Evolutionary conservation across 2,113 vertebrate species (phyloP).

Genomic region (Tapirus terrestris): DNA sequence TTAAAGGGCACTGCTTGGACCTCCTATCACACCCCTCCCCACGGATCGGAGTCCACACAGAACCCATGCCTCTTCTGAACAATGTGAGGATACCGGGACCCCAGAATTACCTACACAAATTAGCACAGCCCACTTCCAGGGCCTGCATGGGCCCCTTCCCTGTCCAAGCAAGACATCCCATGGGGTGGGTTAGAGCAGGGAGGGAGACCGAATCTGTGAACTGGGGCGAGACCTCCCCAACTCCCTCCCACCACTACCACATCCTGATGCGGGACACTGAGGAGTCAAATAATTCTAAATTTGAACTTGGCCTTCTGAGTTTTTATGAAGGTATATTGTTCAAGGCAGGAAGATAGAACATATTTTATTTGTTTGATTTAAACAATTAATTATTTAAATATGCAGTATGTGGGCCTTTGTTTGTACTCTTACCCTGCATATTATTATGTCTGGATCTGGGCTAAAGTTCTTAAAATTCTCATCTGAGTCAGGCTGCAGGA

Average conservation of each 20-base stretch:
- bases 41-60: rapidly evolving
- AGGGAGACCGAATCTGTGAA: background rate
- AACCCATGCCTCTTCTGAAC: background rate
- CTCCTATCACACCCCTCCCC: too few species aligned
- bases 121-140: background rate
- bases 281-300: background rate
- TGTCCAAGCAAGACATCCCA: background rate
- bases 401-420: background rate
- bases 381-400: background rate
- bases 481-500: background rate
- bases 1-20: background rate
- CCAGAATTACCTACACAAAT: background rate
- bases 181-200: background rate
- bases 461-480: background rate
- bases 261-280: too few species aligned
- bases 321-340: background rate
- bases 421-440: background rate
- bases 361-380: background rate
- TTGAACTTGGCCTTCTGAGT: background rate
- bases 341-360: background rate
- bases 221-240: too few species aligned
- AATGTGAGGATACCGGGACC: background rate
- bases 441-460: background rate
- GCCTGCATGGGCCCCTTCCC: background rate
- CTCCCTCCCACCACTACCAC: too few species aligned